Conservation (phyloP, 2,888 invertebrate species). For the Timandra comae region DNA sequence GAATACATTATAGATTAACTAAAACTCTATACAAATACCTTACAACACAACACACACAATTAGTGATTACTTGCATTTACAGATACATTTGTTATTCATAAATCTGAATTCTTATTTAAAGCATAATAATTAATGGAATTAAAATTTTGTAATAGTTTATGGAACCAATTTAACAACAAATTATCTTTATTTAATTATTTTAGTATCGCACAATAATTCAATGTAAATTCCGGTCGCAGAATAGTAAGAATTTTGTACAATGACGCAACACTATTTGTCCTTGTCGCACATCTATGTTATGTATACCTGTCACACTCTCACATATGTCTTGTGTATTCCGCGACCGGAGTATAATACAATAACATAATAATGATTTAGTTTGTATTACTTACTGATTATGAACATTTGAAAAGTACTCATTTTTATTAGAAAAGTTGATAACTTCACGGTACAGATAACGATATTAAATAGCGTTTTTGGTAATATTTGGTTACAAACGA, state of each 20-base stretch:
- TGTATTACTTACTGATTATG: too few species aligned
- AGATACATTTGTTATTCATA: too few species aligned
- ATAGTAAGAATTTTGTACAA: too few species aligned
- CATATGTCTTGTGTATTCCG: too few species aligned
- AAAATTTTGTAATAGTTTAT: conserved; percentile 10
- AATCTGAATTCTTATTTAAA: conserved; percentile 31
- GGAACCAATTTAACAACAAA: conserved; percentile 2
- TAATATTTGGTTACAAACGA: conserved; percentile 39
- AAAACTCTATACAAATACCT: conserved; percentile 1
- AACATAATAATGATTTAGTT: too few species aligned
- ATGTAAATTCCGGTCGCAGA: neutral
- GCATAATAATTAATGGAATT: conserved; percentile 38
- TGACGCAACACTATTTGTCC: too few species aligned
- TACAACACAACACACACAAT: conserved; percentile 18
- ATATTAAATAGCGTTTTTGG: conserved; percentile 18
- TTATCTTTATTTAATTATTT: conserved; percentile 12
- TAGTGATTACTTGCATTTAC: conserved; percentile 45
- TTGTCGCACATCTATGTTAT: too few species aligned
- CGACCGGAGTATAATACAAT: too few species aligned
- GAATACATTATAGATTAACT: neutral
- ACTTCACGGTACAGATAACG: conserved; percentile 30
- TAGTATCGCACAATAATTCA: neutral
- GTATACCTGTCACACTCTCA: too few species aligned
- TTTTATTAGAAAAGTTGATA: too few species aligned
- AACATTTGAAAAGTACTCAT: too few species aligned